Evolutionary conservation across 2,113 vertebrate genomes (phyloP).

Genomic region (Corythornis vintsioides): DNA sequence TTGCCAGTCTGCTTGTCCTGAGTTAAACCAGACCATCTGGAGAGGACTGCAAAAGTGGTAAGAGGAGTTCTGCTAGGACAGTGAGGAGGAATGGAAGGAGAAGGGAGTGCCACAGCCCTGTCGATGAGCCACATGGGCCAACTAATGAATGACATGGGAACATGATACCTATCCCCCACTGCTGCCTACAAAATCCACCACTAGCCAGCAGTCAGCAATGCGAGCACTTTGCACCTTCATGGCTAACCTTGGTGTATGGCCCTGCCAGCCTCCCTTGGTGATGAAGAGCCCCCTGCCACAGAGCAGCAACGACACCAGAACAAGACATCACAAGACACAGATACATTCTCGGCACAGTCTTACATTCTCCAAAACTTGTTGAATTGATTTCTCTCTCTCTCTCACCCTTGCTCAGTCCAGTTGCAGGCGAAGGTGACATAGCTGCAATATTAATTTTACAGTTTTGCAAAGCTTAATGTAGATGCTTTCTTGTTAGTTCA

Average conservation of each 20-base stretch:
- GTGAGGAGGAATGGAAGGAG: neutral
- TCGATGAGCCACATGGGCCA: neutral
- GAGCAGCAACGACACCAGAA: conserved; percentile 65
- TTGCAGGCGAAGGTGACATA: conserved; percentile 84
- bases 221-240: neutral
- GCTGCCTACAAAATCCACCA: rapidly evolving
- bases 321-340: conserved; percentile 76
- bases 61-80: conserved; percentile 57
- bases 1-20: neutral
- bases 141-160: neutral
- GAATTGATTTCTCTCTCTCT: conserved; percentile 84
- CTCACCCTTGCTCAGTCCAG: conserved; percentile 85
- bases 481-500: conserved; percentile 63
- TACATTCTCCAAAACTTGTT: conserved; percentile 86
- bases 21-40: neutral
- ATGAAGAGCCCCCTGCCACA: conserved; percentile 28
- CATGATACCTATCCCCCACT: neutral
- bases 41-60: neutral
- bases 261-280: conserved; percentile 19
- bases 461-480: conserved; percentile 77
- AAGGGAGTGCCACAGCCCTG: neutral
- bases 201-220: neutral
- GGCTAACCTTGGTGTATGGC: neutral
- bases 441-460: conserved; percentile 84
- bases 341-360: conserved; percentile 67